Evolutionary conservation across 2,888 invertebrate genomes (phyloP), one percentile per base, ranked within the genome.

Genomic region (Pyralis farinalis): DNA sequence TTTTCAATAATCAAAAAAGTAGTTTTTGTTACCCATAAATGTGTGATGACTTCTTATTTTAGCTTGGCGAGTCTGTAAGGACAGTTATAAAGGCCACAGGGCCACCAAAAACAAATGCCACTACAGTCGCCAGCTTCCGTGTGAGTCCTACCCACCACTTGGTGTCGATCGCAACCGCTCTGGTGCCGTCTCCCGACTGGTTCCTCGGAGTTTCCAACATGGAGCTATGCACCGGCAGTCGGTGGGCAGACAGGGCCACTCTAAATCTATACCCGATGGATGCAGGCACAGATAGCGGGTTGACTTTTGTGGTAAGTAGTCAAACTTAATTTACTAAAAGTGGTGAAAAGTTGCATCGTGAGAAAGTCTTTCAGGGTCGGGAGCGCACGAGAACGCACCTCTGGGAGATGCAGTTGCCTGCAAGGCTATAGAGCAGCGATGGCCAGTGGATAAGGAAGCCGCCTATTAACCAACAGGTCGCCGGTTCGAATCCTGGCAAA

Each of bases 231-330:
- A 89, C 94, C 11, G 77, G 87, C 5, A 60, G 66, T 0, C 53
- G 55, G 3, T 99, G 99, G 99, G 90, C 94, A 3, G 92, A 94
- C 34, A 92, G 92, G 41, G 84, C 95, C 42, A 92, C 91, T 3
- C 90, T 98, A 27, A 97, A 98, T 80, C 88, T 99, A 8, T 97
- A 94, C 67, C 98, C 98, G 0, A 95, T 96, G 85, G 99, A 99
- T 80, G 98, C 98, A 32, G 99, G 99, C 0, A 98, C 98, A 0
- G 98, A 99, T 63, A 93, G 93, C 61, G 99, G 99, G 0, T 91
- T 95, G 12, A 93, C 94, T 5, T 99, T 99, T 68, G 94, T 95
- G 92, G 96, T 95, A 70, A 81, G 73, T 20, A 37, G 29, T 12
- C 41, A n/a, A n/a, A n/a, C n/a, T n/a, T n/a, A n/a, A n/a, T n/a